Evolutionary conservation across 2,888 invertebrate genomes (phyloP).

Genomic region (Leucania comma): DNA sequence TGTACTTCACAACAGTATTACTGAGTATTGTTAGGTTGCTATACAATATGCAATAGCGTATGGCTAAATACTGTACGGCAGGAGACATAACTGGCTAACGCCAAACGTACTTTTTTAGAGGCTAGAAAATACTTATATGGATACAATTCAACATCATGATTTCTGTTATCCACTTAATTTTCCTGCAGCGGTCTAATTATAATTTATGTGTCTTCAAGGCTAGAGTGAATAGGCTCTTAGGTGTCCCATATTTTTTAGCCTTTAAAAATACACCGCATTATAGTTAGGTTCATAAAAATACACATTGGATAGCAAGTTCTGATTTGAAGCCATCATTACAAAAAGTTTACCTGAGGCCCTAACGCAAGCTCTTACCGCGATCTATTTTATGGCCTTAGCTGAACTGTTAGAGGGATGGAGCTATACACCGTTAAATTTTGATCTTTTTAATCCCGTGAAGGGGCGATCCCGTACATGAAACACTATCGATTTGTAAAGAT

Average conservation of each 20-base stretch:
- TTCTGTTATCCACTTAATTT: no score
- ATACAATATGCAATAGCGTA: slow-evolving; percentile 44
- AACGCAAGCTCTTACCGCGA: no score
- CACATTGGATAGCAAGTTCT: slow-evolving; percentile 13
- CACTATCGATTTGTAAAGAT: no score
- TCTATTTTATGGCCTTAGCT: no score
- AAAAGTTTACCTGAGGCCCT: not conserved
- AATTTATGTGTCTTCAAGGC: no score
- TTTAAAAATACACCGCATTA: not conserved
- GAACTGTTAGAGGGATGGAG: no score
- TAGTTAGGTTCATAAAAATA: not conserved
- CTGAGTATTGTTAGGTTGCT: slow-evolving; percentile 74
- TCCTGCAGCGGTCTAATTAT: no score
- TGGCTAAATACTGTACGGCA: slow-evolving; percentile 22
- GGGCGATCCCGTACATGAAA: no score
- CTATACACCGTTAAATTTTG: no score
- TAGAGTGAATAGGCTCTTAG: no score
- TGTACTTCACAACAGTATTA: slow-evolving; percentile 78
- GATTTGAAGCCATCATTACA: not conserved
- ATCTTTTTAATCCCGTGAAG: no score
- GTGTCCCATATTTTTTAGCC: not conserved
- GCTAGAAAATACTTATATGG: not conserved
- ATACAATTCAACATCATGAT: not conserved
- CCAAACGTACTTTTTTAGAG: no score
- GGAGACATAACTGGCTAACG: slow-evolving; percentile 14